Evolutionary conservation across 2,888 invertebrate genomes (phyloP).

Genomic region (Aplocera efformata): DNA sequence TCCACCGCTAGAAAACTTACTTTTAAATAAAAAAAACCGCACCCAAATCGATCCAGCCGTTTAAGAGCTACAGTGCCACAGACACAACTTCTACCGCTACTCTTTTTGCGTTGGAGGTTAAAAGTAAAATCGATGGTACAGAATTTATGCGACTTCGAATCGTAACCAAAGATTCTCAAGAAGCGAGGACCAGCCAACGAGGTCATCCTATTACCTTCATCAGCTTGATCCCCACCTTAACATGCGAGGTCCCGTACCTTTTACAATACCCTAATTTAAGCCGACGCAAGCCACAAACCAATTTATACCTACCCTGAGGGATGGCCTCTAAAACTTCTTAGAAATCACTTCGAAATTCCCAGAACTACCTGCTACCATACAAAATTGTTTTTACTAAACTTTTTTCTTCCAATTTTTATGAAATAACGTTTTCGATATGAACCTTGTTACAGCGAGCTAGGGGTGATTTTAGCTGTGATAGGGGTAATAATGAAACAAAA

Average conservation of each 20-base stretch:
- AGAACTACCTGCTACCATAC: constrained; percentile 54
- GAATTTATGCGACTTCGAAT: too few species aligned
- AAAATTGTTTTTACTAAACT: constrained; percentile 35
- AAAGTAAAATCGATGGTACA: too few species aligned
- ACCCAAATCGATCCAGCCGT: too few species aligned
- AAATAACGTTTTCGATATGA: neutral
- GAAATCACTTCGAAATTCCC: constrained; percentile 49
- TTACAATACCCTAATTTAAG: constrained; percentile 25
- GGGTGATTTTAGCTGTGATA: constrained; percentile 1
- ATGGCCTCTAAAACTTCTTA: constrained; percentile 45
- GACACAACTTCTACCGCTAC: too few species aligned
- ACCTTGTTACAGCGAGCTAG: constrained; percentile 1
- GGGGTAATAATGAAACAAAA: constrained; percentile 40
- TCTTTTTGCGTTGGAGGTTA: too few species aligned
- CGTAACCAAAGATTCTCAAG: too few species aligned
- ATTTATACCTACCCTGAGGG: constrained; percentile 35
- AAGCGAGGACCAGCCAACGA: too few species aligned
- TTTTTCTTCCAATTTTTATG: constrained; percentile 25
- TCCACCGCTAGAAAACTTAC: too few species aligned
- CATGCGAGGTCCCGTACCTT: constrained; percentile 1
- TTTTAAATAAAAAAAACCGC: too few species aligned
- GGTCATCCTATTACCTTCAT: too few species aligned
- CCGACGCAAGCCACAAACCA: constrained; percentile 26
- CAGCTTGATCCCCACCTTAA: neutral
- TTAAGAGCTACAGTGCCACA: too few species aligned